These are phyloP conservation scores for Idaea straminata DNA, from an alignment of 2,888 invertebrate genomes.

Conservation along the genomic window DNA sequence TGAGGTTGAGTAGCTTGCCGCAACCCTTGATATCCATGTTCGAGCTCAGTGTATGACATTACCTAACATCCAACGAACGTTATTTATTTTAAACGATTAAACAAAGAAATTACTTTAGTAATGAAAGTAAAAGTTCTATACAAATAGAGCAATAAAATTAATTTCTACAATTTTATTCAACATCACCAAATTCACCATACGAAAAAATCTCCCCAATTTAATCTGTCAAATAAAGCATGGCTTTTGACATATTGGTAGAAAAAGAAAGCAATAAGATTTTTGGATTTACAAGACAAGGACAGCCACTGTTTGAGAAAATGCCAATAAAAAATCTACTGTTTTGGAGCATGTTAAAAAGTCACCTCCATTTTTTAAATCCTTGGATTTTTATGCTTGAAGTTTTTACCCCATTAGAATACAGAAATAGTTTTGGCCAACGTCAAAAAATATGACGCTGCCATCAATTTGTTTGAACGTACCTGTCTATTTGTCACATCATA, in stretches of 20 bases:
- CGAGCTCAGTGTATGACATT: slow-evolving; percentile 96
- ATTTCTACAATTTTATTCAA: neutral
- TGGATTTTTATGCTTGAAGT: no score
- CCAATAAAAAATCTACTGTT: neutral
- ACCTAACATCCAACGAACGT: slow-evolving; percentile 55
- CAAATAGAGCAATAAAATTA: slow-evolving; percentile 7
- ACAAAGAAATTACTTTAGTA: slow-evolving; percentile 11
- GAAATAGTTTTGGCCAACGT: neutral
- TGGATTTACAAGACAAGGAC: neutral
- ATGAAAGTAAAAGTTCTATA: slow-evolving; percentile 5
- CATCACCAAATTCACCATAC: neutral
- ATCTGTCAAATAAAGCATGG: neutral
- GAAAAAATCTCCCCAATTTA: neutral
- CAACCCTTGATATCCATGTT: slow-evolving; percentile 94
- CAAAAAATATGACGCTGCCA: neutral
- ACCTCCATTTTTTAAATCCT: no score
- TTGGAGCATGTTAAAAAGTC: neutral
- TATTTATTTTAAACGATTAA: slow-evolving; percentile 3
- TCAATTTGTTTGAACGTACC: neutral
- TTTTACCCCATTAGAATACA: no score
- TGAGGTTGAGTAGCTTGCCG: slow-evolving; percentile 84
- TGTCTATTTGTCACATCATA: neutral
- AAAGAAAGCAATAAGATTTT: neutral
- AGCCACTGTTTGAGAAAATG: no score
- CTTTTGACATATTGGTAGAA: neutral